phyloP scores from a whole-genome alignment of 2,888 invertebrate species.

The Kuschelorhynchus macadamiae region DNA sequence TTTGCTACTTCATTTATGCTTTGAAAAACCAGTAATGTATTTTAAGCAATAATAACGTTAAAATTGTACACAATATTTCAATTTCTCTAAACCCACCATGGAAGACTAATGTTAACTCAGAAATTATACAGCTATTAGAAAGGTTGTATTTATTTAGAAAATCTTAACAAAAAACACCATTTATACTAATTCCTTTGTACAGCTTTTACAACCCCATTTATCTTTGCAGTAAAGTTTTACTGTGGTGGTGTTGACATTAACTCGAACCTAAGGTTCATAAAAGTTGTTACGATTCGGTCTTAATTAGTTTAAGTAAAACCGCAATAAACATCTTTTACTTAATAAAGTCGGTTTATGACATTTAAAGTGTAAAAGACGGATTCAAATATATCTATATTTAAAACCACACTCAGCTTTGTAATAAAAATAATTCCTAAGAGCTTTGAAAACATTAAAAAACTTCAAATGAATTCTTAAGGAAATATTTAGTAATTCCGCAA shows the following conservation, averaged over 20 bases:
- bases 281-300: constrained; percentile 33
- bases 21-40: too few species aligned
- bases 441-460: not conserved
- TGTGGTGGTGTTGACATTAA: constrained; percentile 37
- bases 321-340: constrained; percentile 31
- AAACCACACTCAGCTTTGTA: constrained; percentile 12
- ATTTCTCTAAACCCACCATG: too few species aligned
- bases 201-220: constrained; percentile 29
- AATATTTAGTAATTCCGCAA: too few species aligned
- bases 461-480: too few species aligned
- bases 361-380: constrained; percentile 12
- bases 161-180: constrained; percentile 18
- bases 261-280: constrained; percentile 34
- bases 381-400: constrained; percentile 31
- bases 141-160: too few species aligned
- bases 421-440: constrained; percentile 14
- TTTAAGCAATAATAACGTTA: too few species aligned
- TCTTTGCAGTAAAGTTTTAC: constrained; percentile 34
- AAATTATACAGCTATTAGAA: too few species aligned
- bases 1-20: too few species aligned
- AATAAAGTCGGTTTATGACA: constrained; percentile 35
- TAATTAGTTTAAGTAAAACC: constrained; percentile 36
- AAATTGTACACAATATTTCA: too few species aligned
- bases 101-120: too few species aligned
- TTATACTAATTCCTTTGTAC: constrained; percentile 20